phyloP scores from a whole-genome alignment of 2,797 vertebrate genomes.

The Coregonus suidteri region DNA sequence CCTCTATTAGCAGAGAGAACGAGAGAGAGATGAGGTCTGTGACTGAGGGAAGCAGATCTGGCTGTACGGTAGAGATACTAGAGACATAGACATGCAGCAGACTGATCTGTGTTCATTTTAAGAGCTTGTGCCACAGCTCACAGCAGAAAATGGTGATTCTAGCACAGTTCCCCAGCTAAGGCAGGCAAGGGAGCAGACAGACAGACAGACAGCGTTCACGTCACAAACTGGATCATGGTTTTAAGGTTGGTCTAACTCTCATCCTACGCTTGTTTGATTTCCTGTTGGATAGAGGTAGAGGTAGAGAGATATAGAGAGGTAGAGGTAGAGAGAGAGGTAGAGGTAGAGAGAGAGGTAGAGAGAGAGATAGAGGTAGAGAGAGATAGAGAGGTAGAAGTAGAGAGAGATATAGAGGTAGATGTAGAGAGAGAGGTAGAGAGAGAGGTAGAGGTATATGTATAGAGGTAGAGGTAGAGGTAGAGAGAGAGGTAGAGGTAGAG shows the following conservation, averaged over 20 bases:
- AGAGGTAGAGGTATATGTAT: no score
- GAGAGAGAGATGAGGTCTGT: neutral
- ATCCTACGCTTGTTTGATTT: neutral
- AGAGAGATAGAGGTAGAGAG: no score
- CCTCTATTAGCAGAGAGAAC: neutral
- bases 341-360: no score
- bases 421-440: no score
- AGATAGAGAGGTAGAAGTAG: no score
- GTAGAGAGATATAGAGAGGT: no score
- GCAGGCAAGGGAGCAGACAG: neutral
- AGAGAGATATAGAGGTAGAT: no score
- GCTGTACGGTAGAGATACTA: neutral
- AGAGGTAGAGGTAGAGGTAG: no score
- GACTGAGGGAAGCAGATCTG: neutral
- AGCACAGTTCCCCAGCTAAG: neutral
- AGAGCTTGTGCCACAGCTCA: neutral
- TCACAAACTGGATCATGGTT: neutral
- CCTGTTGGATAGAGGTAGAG: neutral
- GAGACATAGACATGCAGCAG: neutral
- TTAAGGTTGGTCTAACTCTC: neutral
- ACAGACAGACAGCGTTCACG: neutral
- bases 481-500: no score
- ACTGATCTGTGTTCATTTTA: neutral
- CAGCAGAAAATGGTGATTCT: neutral
- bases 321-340: no score